phyloP scores from a whole-genome alignment of 1,140 invertebrate species.

The Rhopalosiphum maidis region DNA sequence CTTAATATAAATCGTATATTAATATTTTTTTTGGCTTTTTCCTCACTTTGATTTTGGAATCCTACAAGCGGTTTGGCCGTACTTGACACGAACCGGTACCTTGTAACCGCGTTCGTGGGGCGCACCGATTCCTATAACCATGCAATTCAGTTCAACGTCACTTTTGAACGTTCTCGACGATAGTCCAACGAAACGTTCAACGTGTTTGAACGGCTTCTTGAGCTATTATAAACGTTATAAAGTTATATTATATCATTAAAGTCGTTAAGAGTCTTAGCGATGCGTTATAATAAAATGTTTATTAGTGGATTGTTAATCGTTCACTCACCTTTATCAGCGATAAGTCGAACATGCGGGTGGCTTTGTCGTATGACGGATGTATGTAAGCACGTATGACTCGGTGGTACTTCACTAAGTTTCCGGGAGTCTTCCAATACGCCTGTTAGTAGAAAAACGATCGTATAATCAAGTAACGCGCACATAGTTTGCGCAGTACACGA shows the following conservation, averaged over 20 bases:
- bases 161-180: neutral
- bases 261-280: neutral
- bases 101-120: neutral
- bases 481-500: neutral
- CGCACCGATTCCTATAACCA: neutral
- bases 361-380: slow-evolving; percentile 25
- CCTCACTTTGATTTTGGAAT: slow-evolving; percentile 13
- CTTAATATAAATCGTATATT: too few relatives aligned
- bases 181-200: neutral
- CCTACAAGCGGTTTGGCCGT: neutral
- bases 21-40: too few relatives aligned
- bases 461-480: neutral
- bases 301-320: neutral
- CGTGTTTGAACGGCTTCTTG: neutral
- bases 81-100: neutral
- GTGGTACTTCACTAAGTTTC: neutral
- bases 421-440: neutral
- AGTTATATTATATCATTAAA: neutral
- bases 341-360: neutral
- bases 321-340: neutral
- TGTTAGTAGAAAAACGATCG: neutral
- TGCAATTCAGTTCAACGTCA: neutral
- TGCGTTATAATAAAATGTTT: neutral
- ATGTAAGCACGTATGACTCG: neutral
- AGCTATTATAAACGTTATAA: neutral